Conservation (phyloP, 2,888 invertebrate genomes). For the Eupeodes luniger region DNA sequence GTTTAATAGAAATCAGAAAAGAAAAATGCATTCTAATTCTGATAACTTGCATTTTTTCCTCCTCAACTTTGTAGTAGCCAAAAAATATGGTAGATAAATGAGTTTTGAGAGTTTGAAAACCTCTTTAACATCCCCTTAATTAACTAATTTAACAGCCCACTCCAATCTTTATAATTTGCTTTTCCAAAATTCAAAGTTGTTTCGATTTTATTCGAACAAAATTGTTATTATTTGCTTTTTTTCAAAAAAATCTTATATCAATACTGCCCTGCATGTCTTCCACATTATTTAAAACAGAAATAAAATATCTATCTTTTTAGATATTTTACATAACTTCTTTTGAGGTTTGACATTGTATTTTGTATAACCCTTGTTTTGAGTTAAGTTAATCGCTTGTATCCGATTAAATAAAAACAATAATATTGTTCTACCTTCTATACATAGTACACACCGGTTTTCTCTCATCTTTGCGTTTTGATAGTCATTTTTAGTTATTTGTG, state of each 20-base stretch:
- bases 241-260: neutral
- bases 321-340: neutral
- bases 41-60: too few species aligned
- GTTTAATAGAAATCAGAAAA: too few species aligned
- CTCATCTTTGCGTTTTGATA: slow-evolving; percentile 25
- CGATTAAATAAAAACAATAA: neutral
- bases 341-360: neutral
- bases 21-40: too few species aligned
- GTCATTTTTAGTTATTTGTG: slow-evolving; percentile 35
- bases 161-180: neutral
- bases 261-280: neutral
- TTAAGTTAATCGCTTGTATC: neutral
- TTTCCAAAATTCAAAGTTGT: neutral
- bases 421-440: neutral
- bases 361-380: neutral
- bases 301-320: neutral
- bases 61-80: too few species aligned
- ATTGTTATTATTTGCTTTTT: neutral
- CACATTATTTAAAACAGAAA: neutral
- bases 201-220: neutral
- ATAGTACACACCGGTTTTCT: slow-evolving; percentile 2
- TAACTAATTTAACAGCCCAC: too few species aligned
- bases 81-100: too few species aligned
- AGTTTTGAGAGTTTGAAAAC: too few species aligned
- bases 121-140: too few species aligned